These are phyloP conservation scores for Aptenodytes patagonicus DNA, from an alignment of 2,113 vertebrate species.

Conservation along the genomic window DNA sequence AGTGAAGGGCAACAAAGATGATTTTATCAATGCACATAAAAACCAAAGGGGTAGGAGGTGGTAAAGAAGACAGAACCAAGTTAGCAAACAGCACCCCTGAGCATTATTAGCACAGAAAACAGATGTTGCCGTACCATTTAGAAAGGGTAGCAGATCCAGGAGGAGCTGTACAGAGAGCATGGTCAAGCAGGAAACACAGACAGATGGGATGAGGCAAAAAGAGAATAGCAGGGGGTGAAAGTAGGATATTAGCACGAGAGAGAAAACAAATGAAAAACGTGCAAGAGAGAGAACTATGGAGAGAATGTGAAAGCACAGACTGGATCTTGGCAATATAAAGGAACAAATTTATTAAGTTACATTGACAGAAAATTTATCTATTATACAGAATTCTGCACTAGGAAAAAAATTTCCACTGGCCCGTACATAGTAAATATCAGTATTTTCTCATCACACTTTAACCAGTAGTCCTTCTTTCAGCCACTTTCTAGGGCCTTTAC, in stretches of 20 bases:
- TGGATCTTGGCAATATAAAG: neutral
- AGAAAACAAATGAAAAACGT: neutral
- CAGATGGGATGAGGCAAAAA: neutral
- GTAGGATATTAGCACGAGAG: neutral
- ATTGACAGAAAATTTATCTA: neutral
- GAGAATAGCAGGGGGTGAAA: neutral
- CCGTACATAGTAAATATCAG: neutral
- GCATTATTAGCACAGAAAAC: neutral
- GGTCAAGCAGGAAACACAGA: neutral
- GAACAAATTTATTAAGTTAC: neutral
- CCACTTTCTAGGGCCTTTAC: neutral
- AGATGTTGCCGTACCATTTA: neutral
- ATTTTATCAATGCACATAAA: neutral
- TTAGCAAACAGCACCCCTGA: neutral
- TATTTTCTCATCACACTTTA: neutral
- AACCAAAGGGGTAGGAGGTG: neutral
- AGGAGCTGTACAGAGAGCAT: neutral
- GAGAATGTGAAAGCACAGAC: neutral
- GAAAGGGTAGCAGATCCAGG: neutral
- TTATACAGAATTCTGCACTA: neutral
- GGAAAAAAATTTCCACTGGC: neutral
- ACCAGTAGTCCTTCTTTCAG: neutral
- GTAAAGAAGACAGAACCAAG: neutral
- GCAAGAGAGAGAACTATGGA: neutral
- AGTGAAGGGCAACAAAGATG: neutral